These are phyloP conservation scores for Acanthisitta chloris DNA, from an alignment of 2,113 vertebrate species.

Conservation along the genomic window DNA sequence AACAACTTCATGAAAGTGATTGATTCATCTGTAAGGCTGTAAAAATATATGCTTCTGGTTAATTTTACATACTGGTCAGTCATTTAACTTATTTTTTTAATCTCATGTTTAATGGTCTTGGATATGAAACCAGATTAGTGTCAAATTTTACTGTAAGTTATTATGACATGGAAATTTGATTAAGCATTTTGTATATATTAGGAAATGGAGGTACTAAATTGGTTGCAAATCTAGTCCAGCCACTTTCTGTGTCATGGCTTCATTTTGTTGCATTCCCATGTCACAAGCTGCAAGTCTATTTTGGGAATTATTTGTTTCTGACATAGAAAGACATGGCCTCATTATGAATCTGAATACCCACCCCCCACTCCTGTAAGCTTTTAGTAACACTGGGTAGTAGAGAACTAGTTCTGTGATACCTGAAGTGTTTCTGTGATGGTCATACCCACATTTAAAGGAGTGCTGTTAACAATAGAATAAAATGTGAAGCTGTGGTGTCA, in stretches of 20 bases:
- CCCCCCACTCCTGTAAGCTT: neutral
- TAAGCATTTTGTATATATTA: neutral
- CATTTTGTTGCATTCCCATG: neutral
- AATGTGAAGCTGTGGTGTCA: neutral
- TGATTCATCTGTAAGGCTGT: neutral
- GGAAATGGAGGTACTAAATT: neutral
- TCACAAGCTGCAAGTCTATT: neutral
- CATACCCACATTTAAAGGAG: neutral
- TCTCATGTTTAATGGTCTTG: neutral
- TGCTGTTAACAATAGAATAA: neutral
- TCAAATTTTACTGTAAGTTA: neutral
- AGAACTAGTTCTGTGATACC: neutral
- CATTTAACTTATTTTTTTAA: neutral
- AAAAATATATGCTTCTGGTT: neutral
- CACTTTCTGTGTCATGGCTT: neutral
- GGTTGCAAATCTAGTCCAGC: neutral
- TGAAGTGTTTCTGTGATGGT: neutral
- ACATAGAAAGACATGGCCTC: neutral
- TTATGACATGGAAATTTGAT: neutral
- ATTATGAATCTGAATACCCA: neutral
- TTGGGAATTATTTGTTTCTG: neutral
- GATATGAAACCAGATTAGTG: neutral
- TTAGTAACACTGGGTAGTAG: neutral
- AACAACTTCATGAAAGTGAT: neutral
- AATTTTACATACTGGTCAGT: neutral